Percentiles rank a stretch among this genome's conserved stretches.
phyloP scores from a whole-genome alignment of 1,140 invertebrate genomes.

The Marisa cornuarietis region DNA sequence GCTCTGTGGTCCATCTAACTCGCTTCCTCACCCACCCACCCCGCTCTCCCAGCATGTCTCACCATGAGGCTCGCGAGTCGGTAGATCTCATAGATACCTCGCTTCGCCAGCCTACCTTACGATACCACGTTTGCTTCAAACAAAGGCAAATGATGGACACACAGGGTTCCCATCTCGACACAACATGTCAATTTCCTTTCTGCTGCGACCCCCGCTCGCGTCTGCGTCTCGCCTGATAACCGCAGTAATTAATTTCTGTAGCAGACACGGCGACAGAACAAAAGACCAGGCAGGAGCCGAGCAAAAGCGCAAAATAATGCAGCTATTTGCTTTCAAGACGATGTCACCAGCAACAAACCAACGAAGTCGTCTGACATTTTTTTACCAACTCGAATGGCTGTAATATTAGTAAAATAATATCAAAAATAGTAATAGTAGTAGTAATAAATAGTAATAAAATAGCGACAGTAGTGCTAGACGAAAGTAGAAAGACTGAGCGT shows the following conservation, averaged over 20 bases:
- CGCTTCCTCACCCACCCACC: too few relatives aligned
- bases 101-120: background rate
- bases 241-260: slow-evolving; percentile 7
- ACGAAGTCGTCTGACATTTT: background rate
- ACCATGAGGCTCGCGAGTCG: too few relatives aligned
- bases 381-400: background rate
- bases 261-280: slow-evolving; percentile 1
- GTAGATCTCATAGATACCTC: background rate
- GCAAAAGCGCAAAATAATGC: background rate
- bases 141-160: background rate
- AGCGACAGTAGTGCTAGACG: background rate
- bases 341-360: background rate
- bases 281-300: background rate
- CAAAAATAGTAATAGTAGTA: background rate
- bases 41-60: too few relatives aligned
- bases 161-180: background rate
- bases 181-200: slow-evolving; percentile 8
- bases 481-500: too few relatives aligned
- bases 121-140: background rate
- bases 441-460: slow-evolving; percentile 6
- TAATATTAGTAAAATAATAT: background rate
- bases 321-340: background rate
- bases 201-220: background rate
- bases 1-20: too few relatives aligned
- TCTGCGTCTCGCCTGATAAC: background rate